Evolutionary conservation across 1,140 invertebrate species (phyloP), one percentile per base, ranked within the genome.

Genomic region (Leptopilina clavipes): DNA sequence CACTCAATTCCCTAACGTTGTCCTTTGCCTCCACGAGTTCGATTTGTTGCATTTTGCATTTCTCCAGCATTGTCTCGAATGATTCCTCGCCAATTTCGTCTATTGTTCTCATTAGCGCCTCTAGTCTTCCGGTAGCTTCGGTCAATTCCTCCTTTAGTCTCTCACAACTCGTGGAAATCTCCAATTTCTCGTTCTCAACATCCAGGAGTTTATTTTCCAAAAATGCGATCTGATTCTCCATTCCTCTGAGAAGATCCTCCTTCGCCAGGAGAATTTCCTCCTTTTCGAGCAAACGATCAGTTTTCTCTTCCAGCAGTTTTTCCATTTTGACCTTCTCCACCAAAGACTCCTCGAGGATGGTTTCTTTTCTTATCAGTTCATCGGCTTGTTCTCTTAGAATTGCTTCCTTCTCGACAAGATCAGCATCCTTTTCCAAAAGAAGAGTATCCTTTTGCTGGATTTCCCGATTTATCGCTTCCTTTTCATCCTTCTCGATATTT

Each of bases 21-120:
- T 90, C 89, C 11, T 86, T 89, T 0, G 84, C 76, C 0, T 88
- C 87, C 0, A 84, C 85, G 0, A 88, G 18, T 19, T 77, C 52
- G 3, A 76, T 75, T 5, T 86, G 79, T 5, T 82, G 82, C 43
- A 86, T 40, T 82, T 83, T 81, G 84, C 86, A n/a, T 79, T 84
- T 87, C 37, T 90, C 90, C 6, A 86, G 81, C 40, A 87, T 82
- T 1, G 86, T 78, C 40, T 91, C 90, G 31, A 82, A 18, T 75
- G 71, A 52, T 25, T 87, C 85, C 31, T 79, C 77, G 8, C 56
- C 76, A 65, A 84, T 81, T 54, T 84, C 82, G 9, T 71, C 43
- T 10, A 87, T 75, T 7, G 78, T 76, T 0, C 77, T 65, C 19
- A 78, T 65, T 17, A 88, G 19, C 8, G 76, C 9, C 0, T 78